Conservation (phyloP, 2,797 vertebrate genomes). For the Phalanger gymnotis region DNA sequence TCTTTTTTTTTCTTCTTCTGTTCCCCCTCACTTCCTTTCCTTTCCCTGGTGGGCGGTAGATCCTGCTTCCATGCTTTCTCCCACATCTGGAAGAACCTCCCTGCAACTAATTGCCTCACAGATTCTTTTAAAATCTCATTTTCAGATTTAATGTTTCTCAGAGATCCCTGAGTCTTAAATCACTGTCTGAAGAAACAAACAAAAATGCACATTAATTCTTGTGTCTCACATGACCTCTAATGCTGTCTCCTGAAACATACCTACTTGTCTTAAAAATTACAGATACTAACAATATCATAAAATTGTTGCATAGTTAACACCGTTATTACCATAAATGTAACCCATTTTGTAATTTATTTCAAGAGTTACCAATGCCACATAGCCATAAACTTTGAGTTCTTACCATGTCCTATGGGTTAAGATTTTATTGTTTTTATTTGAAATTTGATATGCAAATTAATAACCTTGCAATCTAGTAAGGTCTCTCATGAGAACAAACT, state of each 20-base stretch:
- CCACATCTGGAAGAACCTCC: conserved; percentile 52
- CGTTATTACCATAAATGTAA: neutral
- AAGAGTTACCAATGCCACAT: neutral
- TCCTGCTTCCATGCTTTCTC: conserved; percentile 26
- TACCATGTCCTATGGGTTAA: neutral
- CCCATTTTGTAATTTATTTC: neutral
- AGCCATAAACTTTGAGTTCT: neutral
- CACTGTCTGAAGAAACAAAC: conserved; percentile 10
- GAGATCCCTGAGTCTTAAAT: conserved; percentile 26
- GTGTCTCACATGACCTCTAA: conserved; percentile 24
- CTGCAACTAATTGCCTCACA: conserved; percentile 17
- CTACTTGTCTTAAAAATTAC: neutral
- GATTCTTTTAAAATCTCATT: conserved; percentile 49
- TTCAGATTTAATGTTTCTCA: conserved; percentile 37
- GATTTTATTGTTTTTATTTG: neutral
- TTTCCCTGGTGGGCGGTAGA: conserved; percentile 47
- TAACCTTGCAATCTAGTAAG: neutral
- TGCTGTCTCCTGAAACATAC: neutral
- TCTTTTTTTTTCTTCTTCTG: conserved; percentile 61
- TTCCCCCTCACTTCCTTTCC: conserved; percentile 61
- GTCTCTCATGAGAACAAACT: neutral
- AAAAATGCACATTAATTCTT: neutral
- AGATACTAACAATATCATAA: neutral
- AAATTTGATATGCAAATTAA: neutral
- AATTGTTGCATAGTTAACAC: neutral